Percentiles rank a stretch among this genome's conserved stretches.
phyloP scores from a whole-genome alignment of 1,140 invertebrate genomes.

The Platorchestia sp. region DNA sequence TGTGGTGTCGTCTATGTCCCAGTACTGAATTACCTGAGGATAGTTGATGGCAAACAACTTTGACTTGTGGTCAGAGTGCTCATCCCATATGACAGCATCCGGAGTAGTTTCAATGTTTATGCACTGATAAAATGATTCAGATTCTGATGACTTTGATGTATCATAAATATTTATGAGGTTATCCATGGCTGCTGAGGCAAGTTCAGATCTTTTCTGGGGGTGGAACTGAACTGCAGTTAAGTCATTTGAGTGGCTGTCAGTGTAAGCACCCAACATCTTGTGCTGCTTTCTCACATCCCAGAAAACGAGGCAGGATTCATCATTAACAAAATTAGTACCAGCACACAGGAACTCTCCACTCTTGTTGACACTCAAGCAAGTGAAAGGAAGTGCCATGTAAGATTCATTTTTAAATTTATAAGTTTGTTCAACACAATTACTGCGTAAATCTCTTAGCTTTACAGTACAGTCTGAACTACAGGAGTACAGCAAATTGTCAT shows the following conservation, averaged over 20 bases:
- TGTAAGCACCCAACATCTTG: neutral
- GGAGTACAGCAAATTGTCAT: neutral
- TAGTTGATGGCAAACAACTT: constrained; percentile 4
- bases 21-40: constrained; percentile 37
- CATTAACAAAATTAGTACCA: neutral
- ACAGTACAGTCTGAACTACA: constrained; percentile 10
- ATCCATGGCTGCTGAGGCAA: constrained; percentile 37
- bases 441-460: neutral
- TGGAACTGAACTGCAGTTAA: neutral
- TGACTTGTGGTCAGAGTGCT: neutral
- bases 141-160: neutral
- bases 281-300: constrained; percentile 40
- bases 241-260: constrained; percentile 12
- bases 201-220: neutral
- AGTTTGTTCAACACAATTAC: neutral
- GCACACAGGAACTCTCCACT: constrained; percentile 23
- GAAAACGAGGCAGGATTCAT: neutral
- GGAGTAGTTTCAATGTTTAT: constrained; percentile 31
- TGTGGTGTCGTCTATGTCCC: neutral
- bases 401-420: constrained; percentile 10
- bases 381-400: neutral
- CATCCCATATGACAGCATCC: neutral
- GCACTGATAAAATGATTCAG: constrained; percentile 31
- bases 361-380: neutral
- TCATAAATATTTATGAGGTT: constrained; percentile 43